phyloP scores from a whole-genome alignment of 1,140 invertebrate genomes.

The Octopus bimaculoides region DNA sequence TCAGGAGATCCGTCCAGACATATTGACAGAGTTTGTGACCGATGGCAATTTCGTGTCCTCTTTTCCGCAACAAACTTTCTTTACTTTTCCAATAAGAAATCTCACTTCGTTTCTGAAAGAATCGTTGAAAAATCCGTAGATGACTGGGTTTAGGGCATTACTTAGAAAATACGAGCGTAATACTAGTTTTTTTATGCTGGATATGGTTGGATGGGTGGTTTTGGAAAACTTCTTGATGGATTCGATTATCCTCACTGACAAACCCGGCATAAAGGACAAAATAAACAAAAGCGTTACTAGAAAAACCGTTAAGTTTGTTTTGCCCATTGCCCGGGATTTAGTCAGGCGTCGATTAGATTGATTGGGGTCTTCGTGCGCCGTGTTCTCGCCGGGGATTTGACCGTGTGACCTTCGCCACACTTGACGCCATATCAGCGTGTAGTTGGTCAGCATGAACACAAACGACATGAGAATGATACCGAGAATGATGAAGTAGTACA shows the following conservation, averaged over 20 bases:
- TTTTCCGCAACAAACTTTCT: not conserved
- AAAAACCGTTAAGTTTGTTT: constrained; percentile 28
- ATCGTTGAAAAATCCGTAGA: constrained; percentile 28
- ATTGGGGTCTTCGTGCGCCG: not conserved
- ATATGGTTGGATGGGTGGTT: constrained; percentile 4
- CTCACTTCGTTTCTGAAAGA: constrained; percentile 25
- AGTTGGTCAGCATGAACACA: constrained; percentile 6
- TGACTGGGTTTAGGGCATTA: constrained; percentile 29
- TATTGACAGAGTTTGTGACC: not conserved
- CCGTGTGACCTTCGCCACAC: constrained; percentile 16
- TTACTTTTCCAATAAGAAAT: constrained; percentile 8
- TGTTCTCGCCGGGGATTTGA: not conserved
- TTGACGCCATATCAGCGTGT: constrained; percentile 14
- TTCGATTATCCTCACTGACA: constrained; percentile 19
- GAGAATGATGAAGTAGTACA: constrained; percentile 22
- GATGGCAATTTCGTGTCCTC: not conserved
- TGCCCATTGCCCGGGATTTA: constrained; percentile 18
- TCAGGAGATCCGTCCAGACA: not conserved
- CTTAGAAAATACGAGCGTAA: constrained; percentile 27
- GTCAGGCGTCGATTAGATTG: not conserved
- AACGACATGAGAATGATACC: constrained; percentile 18
- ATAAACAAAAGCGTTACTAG: constrained; percentile 26
- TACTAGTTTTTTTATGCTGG: constrained; percentile 22
- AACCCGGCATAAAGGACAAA: constrained; percentile 23
- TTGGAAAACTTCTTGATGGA: constrained; percentile 17